Conservation (phyloP, 2,797 vertebrate species). For the Gymnothorax javanicus region DNA sequence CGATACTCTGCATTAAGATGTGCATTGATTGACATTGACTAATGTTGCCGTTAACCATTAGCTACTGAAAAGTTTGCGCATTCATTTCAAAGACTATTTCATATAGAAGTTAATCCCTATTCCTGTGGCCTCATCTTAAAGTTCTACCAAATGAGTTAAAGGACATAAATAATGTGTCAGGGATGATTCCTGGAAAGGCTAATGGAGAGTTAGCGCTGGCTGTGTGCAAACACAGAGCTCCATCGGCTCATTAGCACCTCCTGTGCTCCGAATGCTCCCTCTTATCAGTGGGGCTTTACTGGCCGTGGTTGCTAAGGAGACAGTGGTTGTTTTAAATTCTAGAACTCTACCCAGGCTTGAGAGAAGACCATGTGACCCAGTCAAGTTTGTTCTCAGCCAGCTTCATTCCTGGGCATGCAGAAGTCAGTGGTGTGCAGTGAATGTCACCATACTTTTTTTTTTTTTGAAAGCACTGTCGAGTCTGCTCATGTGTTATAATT, state of each 20-base stretch:
- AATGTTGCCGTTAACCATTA: too few species aligned
- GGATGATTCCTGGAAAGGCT: not conserved
- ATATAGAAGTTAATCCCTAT: too few species aligned
- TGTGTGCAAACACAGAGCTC: not conserved
- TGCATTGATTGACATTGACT: too few species aligned
- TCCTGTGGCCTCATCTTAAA: too few species aligned
- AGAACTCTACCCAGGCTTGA: conserved; percentile 14
- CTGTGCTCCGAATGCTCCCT: conserved; percentile 19
- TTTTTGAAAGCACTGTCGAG: not conserved
- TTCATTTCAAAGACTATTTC: too few species aligned
- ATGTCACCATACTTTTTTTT: not conserved
- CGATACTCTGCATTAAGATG: not conserved
- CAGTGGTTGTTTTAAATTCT: conserved; percentile 30
- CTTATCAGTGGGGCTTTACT: conserved; percentile 20
- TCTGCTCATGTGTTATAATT: not conserved
- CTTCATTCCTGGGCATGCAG: not conserved
- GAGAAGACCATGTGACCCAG: not conserved
- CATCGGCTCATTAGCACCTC: conserved; percentile 24
- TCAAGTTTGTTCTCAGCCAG: not conserved
- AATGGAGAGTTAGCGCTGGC: not conserved
- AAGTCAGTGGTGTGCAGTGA: not conserved
- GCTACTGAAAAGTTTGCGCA: too few species aligned
- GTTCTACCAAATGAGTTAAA: too few species aligned
- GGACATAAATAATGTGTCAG: conserved; percentile 9
- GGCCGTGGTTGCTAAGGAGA: conserved; percentile 33